Percentiles rank a stretch among this genome's conserved stretches.
phyloP scores from a whole-genome alignment of 2,797 vertebrate genomes.

The Labeo calbasu region DNA sequence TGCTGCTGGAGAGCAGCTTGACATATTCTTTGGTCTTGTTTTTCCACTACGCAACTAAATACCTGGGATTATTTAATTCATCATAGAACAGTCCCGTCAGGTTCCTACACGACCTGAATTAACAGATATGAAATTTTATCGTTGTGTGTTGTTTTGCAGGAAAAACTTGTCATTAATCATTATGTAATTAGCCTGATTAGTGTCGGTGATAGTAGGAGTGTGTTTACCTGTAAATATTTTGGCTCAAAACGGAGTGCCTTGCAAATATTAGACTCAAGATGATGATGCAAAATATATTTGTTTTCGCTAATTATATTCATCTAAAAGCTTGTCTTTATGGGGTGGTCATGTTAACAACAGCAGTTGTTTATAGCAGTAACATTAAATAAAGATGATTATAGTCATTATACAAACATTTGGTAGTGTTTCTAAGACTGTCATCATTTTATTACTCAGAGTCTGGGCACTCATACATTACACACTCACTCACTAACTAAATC shows the following conservation, averaged over 20 bases:
- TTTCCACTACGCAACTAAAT: not conserved
- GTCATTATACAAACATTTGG: not conserved
- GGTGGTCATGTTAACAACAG: not conserved
- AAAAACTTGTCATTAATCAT: not conserved
- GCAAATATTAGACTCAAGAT: not conserved
- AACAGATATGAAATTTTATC: not conserved
- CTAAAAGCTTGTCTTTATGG: not conserved
- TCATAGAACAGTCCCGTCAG: not conserved
- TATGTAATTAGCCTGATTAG: constrained; percentile 1
- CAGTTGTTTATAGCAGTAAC: not conserved
- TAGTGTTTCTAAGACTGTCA: not conserved
- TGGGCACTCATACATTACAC: not conserved
- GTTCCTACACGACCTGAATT: not conserved
- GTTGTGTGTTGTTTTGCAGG: constrained; percentile 3
- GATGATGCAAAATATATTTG: not conserved
- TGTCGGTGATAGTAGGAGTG: not conserved
- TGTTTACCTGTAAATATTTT: not conserved
- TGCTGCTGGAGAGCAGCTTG: not conserved
- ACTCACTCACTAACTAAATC: not conserved
- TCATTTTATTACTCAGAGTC: not conserved
- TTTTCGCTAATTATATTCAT: not conserved
- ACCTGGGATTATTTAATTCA: not conserved
- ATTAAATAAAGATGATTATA: not conserved
- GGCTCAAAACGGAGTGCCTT: not conserved
- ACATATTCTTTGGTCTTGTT: not conserved